Conservation (phyloP, 30 jellyfish, hydroid and myxozoan genomes). For the Cassiopea andromeda region DNA sequence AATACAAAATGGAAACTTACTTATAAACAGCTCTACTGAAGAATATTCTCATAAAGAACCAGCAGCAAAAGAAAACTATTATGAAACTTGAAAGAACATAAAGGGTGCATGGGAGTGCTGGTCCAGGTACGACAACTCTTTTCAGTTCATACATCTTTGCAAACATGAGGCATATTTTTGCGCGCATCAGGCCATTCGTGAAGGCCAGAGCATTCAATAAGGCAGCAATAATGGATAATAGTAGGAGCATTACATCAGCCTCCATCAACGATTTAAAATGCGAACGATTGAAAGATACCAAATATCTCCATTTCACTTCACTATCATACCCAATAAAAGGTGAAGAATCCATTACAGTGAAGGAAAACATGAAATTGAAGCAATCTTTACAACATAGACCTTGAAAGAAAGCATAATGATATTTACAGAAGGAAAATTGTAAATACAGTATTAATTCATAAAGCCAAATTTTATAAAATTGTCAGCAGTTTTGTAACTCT, state of each 20-base stretch:
- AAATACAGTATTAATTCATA: too few species aligned
- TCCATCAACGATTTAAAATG: neutral
- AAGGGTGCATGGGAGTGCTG: slow-evolving; percentile 10
- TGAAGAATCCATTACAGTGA: neutral
- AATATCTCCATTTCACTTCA: neutral
- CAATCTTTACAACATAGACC: too few species aligned
- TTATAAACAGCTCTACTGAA: neutral
- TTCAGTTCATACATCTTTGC: slow-evolving; percentile 37
- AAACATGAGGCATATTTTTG: slow-evolving; percentile 31
- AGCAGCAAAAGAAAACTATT: neutral
- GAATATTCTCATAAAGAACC: neutral
- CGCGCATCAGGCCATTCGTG: slow-evolving; percentile 9
- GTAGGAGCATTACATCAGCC: neutral
- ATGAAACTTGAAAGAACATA: slow-evolving; percentile 11
- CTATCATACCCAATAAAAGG: neutral
- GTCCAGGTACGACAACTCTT: slow-evolving; percentile 29
- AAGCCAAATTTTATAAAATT: too few species aligned
- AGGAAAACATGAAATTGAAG: neutral
- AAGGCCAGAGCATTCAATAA: neutral
- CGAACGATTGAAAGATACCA: neutral
- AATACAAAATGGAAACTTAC: slow-evolving; percentile 4
- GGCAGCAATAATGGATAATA: slow-evolving; percentile 5
- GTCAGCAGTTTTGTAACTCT: too few species aligned
- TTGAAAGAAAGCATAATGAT: too few species aligned
- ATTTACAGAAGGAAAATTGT: too few species aligned